A percentile compares a stretch with the other conserved stretches of the same genome.
Evolutionary conservation across 2,888 invertebrate genomes (phyloP).

Genomic region (Cyrtodaria siliqua): DNA sequence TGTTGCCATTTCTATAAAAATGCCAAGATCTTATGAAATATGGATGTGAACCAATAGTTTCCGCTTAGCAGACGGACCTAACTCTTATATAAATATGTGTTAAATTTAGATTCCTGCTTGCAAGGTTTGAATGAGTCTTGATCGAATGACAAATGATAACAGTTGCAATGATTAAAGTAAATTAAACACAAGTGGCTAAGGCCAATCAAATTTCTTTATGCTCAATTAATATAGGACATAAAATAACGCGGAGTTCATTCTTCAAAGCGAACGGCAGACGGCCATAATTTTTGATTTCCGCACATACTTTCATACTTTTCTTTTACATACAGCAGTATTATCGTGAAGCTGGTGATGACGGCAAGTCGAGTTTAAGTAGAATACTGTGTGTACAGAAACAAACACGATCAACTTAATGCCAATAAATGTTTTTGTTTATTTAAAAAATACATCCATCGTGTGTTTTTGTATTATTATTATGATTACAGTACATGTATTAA

Average conservation of each 20-base stretch:
- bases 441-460: too few relatives aligned
- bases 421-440: too few relatives aligned
- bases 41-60: conserved; percentile 23
- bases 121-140: neutral
- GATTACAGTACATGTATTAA: too few relatives aligned
- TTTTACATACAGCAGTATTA: too few relatives aligned
- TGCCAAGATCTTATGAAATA: conserved; percentile 32
- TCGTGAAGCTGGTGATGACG: neutral
- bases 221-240: conserved; percentile 57
- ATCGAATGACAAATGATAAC: conserved; percentile 41
- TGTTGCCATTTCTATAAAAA: conserved; percentile 25
- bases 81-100: conserved; percentile 40
- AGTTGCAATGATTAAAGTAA: conserved; percentile 40
- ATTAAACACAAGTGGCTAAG: conserved; percentile 47
- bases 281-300: conserved; percentile 25
- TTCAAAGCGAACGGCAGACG: conserved; percentile 42
- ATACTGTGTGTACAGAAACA: too few relatives aligned
- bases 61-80: conserved; percentile 10
- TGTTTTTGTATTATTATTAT: too few relatives aligned
- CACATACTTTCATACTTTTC: neutral
- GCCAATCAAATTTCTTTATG: conserved; percentile 53
- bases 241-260: conserved; percentile 36
- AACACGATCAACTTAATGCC: too few relatives aligned
- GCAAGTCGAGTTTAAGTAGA: too few relatives aligned
- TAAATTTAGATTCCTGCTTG: neutral